Evolutionary conservation across 2,797 vertebrate species (phyloP).

Genomic region (Borostomias antarcticus): DNA sequence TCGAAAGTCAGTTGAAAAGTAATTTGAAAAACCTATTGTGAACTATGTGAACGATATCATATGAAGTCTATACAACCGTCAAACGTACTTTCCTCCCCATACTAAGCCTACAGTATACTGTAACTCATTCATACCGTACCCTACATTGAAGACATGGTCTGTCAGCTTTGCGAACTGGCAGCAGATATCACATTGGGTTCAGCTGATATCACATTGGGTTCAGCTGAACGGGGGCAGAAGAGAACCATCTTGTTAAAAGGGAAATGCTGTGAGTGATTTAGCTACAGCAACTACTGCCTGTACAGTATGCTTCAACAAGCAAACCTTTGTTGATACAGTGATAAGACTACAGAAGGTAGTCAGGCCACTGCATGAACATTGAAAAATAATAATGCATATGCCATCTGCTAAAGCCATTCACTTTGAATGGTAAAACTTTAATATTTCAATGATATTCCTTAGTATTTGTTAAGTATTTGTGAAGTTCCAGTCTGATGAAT

Average conservation of each 20-base stretch:
- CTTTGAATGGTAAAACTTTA: neutral
- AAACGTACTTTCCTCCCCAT: neutral
- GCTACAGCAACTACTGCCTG: neutral
- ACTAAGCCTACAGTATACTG: neutral
- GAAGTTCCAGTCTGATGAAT: neutral
- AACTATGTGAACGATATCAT: neutral
- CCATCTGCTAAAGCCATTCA: neutral
- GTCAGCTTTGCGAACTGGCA: neutral
- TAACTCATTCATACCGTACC: neutral
- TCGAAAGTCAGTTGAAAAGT: constrained; percentile 18
- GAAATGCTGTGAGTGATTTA: neutral
- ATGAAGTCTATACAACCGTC: neutral
- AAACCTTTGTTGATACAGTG: constrained; percentile 49
- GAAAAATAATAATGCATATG: neutral
- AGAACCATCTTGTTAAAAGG: neutral
- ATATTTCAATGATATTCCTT: neutral
- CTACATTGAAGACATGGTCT: neutral
- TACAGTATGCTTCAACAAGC: neutral
- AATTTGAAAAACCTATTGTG: constrained; percentile 25
- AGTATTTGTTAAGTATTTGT: neutral
- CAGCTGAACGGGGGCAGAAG: neutral
- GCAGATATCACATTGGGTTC: constrained; percentile 19
- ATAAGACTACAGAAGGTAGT: constrained; percentile 50
- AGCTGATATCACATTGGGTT: constrained; percentile 28
- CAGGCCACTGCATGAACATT: neutral